Evolutionary conservation across 1,140 invertebrate species (phyloP), one percentile per base, ranked within the genome.

Genomic region (Drosophila setifemur): DNA sequence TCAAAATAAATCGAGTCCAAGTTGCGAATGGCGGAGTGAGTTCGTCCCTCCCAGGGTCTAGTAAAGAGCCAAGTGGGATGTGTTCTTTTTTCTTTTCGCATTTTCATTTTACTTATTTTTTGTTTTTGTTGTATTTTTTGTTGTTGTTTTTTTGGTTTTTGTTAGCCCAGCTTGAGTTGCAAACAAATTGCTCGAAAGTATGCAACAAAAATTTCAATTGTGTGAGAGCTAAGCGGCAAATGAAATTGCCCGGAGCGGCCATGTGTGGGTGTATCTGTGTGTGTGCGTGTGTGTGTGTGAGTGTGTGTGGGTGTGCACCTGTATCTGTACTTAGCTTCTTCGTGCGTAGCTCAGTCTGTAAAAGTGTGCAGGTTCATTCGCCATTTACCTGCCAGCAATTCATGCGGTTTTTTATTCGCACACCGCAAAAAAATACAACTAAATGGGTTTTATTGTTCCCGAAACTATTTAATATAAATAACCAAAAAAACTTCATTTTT

Each of bases 141-240:
- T 18, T 6, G 7, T 37, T 14, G 3, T 12, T 18, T 18, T 6
- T 14, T 37, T 14, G 3, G 4, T 7, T 37, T 37, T 37, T 37
- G 14, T 16, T 37, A 14, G 35, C 42, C 23, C 18, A 40, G 43
- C 63, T 40, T 48, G 53, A 73, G 73, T 58, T 68, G 68, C 74
- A 75, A 81, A 54, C 71, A 82, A 79, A 79, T 75, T 79, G 76
- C 76, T 81, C 33, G 44, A 61, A 75, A 79, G 71, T 81, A 79
- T 81, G 76, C 76, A 79, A 79, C 74, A 71, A 79, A 81, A 74
- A 81, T 79, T 81, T 66, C 71, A 79, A 81, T 79, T 79, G 73
- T 75, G 71, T 75, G 78, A 70, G 50, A 79, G 55, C 70, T 52
- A 54, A 71, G 63, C 75, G 52, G 64, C 52, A 79, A 79, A 79